phyloP scores from a whole-genome alignment of 2,888 invertebrate genomes.

The Drosophila meridiana region DNA sequence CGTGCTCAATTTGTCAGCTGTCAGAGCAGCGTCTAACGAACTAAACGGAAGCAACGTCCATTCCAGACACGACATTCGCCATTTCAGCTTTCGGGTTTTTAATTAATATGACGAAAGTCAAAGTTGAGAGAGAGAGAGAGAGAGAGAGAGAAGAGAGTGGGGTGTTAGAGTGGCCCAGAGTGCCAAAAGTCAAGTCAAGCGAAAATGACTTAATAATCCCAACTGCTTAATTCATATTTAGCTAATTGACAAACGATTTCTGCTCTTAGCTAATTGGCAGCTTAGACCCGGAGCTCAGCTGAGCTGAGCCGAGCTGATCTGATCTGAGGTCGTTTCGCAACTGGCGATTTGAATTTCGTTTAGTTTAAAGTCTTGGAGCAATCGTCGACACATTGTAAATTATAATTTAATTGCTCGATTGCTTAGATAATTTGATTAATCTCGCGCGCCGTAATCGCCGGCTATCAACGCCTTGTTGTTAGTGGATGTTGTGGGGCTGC shows the following conservation, averaged over 20 bases:
- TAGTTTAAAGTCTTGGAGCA: conserved; percentile 1
- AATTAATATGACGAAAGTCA: conserved; percentile 42
- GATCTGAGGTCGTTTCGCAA: conserved; percentile 1
- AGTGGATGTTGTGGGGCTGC: conserved; percentile 10
- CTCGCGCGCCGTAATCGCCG: conserved; percentile 39
- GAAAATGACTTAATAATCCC: conserved; percentile 47
- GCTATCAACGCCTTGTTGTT: conserved; percentile 64
- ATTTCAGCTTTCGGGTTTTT: conserved; percentile 15
- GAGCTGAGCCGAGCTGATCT: not conserved
- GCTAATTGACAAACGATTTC: conserved; percentile 27
- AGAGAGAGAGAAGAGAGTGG: not conserved
- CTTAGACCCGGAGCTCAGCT: not conserved
- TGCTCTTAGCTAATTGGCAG: conserved; percentile 24
- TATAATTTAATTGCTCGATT: conserved; percentile 66
- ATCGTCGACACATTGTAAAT: conserved; percentile 64
- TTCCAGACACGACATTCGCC: conserved; percentile 11
- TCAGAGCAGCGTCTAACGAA: conserved; percentile 67
- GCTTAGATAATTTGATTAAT: conserved; percentile 63
- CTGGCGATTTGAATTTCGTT: conserved; percentile 14
- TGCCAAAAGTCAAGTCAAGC: conserved; percentile 9
- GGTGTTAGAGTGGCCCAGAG: not conserved
- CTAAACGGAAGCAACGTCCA: conserved; percentile 3
- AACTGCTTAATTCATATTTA: conserved; percentile 16
- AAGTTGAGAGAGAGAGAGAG: conserved; percentile 1
- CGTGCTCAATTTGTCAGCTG: conserved; percentile 80